Percentiles rank a stretch among this genome's conserved stretches.
These are phyloP conservation scores for Branchellion lobata DNA, from an alignment of 2,888 invertebrate genomes.

Conservation along the genomic window DNA sequence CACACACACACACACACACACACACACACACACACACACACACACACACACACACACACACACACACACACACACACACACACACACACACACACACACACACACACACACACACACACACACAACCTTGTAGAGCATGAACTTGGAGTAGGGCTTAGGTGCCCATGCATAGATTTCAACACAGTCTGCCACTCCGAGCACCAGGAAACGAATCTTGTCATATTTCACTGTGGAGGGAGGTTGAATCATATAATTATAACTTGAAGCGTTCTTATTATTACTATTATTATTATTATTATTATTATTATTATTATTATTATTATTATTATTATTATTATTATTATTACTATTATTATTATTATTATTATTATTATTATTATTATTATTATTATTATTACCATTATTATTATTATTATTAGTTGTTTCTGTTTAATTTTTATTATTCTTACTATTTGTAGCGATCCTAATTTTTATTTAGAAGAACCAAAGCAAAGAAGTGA, in stretches of 20 bases:
- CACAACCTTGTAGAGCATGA: constrained; percentile 93
- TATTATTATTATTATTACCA: background rate
- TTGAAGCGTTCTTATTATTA: too few relatives aligned
- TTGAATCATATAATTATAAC: background rate
- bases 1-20: constrained; percentile 17
- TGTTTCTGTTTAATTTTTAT: too few relatives aligned
- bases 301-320: too few relatives aligned
- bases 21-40: constrained; percentile 1
- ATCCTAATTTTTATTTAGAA: too few relatives aligned
- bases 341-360: background rate
- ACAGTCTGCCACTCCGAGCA: constrained; percentile 96
- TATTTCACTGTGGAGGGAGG: constrained; percentile 76
- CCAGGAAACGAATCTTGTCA: constrained; percentile 98
- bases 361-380: background rate
- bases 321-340: too few relatives aligned
- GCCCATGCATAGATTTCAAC: constrained; percentile 99
- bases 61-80: constrained; percentile 14
- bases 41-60: constrained; percentile 19
- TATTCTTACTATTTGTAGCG: too few relatives aligned
- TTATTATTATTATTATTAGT: background rate
- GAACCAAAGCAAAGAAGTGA: too few relatives aligned
- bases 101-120: constrained; percentile 9
- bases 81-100: constrained; percentile 7
- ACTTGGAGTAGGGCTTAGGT: constrained; percentile 99
- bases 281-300: too few relatives aligned